Conservation (phyloP, 1,140 invertebrate genomes). For the Chlorops oryzae region DNA sequence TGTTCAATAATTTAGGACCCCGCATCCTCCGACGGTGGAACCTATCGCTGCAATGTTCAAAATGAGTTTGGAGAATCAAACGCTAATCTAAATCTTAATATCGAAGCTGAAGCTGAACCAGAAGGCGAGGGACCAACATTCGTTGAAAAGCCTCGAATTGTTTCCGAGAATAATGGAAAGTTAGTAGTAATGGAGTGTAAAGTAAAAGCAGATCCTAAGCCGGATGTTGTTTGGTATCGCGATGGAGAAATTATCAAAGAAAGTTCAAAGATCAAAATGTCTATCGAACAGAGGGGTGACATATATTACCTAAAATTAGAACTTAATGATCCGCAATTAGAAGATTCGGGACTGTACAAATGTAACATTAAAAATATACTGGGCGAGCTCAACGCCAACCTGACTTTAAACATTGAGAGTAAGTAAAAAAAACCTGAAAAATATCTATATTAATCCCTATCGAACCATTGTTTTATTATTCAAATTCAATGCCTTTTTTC, state of each 20-base stretch:
- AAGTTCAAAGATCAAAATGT: conserved; percentile 73
- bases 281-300: conserved; percentile 66
- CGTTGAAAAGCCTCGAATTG: conserved; percentile 82
- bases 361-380: conserved; percentile 94
- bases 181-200: conserved; percentile 97
- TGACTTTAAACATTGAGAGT: conserved; percentile 97
- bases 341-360: conserved; percentile 96
- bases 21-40: conserved; percentile 87
- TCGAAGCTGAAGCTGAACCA: conserved; percentile 87
- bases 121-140: conserved; percentile 96
- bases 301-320: conserved; percentile 85
- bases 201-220: conserved; percentile 88
- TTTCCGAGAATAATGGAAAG: conserved; percentile 89
- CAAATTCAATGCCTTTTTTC: no score
- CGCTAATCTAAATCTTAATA: conserved; percentile 96
- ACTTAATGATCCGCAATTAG: conserved; percentile 84
- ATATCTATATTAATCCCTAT: no score
- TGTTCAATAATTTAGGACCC: no score
- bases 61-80: conserved; percentile 97
- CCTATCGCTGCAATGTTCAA: conserved; percentile 93
- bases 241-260: conserved; percentile 73
- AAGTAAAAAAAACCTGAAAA: conserved; percentile 49
- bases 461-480: no score
- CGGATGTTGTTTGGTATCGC: conserved; percentile 87
- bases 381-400: conserved; percentile 93